A percentile compares a stretch with the other conserved stretches of the same genome.
Conservation (phyloP, 2,113 vertebrate species). For the Cygnus buccinator region DNA sequence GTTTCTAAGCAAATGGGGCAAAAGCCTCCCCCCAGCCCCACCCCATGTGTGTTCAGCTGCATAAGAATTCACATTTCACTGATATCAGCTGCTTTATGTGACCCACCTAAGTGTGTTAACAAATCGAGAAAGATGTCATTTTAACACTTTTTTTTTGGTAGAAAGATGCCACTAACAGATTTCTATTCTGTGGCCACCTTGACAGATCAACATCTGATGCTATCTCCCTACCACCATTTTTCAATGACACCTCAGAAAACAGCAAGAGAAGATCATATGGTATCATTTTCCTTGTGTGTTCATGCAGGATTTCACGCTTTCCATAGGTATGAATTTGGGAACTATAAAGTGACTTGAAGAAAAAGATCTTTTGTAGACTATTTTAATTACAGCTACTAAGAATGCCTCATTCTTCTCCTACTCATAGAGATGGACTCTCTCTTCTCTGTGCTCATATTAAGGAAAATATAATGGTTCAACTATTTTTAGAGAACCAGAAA, state of each 20-base stretch:
- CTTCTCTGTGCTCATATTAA: not conserved
- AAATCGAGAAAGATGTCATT: not conserved
- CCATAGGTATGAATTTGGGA: not conserved
- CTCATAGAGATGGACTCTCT: not conserved
- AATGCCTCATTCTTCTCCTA: not conserved
- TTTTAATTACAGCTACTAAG: not conserved
- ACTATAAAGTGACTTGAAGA: not conserved
- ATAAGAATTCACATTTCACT: not conserved
- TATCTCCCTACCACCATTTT: not conserved
- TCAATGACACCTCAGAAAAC: not conserved
- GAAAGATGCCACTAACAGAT: not conserved
- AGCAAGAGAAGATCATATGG: not conserved
- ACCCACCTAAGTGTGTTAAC: not conserved
- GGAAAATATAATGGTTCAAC: not conserved
- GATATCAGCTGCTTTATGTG: not conserved
- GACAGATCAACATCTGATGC: not conserved
- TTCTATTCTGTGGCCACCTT: not conserved
- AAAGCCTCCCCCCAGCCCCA: not conserved
- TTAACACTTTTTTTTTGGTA: not conserved
- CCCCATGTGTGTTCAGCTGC: not conserved
- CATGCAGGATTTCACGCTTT: not conserved
- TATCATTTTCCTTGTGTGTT: not conserved
- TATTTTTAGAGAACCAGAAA: not conserved
- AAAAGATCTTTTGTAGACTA: not conserved
- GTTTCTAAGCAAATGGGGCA: not conserved